Base-by-base conservation (phyloP, 2,113 vertebrate genomes). In the Gracilinanus agilis region DNA sequence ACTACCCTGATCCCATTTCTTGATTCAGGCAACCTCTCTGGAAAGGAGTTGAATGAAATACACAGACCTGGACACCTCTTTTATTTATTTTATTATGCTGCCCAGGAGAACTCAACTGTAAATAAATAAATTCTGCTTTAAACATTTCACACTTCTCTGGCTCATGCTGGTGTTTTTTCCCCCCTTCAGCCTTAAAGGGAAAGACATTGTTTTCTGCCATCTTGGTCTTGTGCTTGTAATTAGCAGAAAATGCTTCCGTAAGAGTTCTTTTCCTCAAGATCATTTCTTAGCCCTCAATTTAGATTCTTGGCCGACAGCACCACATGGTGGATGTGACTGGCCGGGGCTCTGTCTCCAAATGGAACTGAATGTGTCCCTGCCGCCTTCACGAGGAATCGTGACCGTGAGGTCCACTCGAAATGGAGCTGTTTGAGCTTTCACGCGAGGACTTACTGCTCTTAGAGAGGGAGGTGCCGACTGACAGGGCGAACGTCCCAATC, bases 71-170 rank as follows among this genome's bases (percentile, higher is more conserved):
- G 98, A 97, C 98, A 95, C 96, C 95, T 90, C 96, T 98, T 97
- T 98, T 98, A 98, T 99, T 99, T 99, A 99, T 99, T 98, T 96
- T 97, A 97, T 97, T 99, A 98, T 97, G 97, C 98, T 98, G 96
- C 98, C 98, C 98, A 0, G 94, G 94, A 98, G 94, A 98, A 98
- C 98, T 98, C 98, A 97, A 98, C 92, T 98, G 98, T 98, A 98
- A 99, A 99, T 99, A 98, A 98, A 98, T 97, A 95, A 96, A 96
- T 97, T 98, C 97, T 98, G 98, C 98, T 98, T 97, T 97, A 97
- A 98, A 98, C 98, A 97, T 96, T 97, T 93, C 96, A 97, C 90
- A 96, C 27, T 90, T 96, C 61, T 0, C 44, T 94, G 9, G 19
- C 96, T 97, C 29, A 24, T 94, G 95, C 96, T 44, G 95, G 97